Evolutionary conservation across 2,797 vertebrate species (phyloP), one percentile per base, ranked within the genome.

Genomic region (Hydrophis major): DNA sequence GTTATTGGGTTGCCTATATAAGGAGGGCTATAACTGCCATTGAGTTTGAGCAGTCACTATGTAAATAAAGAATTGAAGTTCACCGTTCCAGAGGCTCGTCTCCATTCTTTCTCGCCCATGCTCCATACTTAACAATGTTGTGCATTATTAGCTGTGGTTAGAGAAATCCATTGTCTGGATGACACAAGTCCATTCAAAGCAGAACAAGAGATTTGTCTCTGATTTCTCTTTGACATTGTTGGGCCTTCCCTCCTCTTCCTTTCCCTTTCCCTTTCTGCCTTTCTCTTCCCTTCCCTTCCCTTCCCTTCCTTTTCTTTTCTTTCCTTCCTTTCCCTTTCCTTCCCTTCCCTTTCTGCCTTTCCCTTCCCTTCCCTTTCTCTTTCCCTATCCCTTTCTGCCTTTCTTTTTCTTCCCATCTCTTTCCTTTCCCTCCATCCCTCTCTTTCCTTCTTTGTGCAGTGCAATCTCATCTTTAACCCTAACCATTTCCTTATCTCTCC

Each of bases 161-260:
- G 60, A 32, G 8, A 47, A 88, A 59, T 27, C 42, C 66, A 69
- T 74, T 50, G 13, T 4, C 50, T 86, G 18, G 55, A 37, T 37
- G 47, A 92, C 22, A 22, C 2, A 25, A 47, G 16, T 57, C 74
- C 32, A n/a, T 37, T 69, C 60, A 53, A n/a, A 88, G 28, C 27
- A 66, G 57, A 93, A 0, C 69, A 1, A 87, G 25, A n/a, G 4
- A 63, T 2, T 92, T 94, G 88, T 50, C 91, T 94, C 60, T 95
- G 2, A 13, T n/a, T 90, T 90, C 94, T n/a, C 37, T 90, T 47
- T 60, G 32, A 78, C 7, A 61, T 92, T 94, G 89, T 88, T 25
- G 69, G 63, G 53, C 18, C 57, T 59, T 6, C 20, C 57, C 2
- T 1, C 7, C 5, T 4, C 20, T 22, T 25, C 0, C 22, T 2